These are phyloP conservation scores for Pangasius mekongensis DNA, from an alignment of 2,797 vertebrate genomes.

Conservation along the genomic window DNA sequence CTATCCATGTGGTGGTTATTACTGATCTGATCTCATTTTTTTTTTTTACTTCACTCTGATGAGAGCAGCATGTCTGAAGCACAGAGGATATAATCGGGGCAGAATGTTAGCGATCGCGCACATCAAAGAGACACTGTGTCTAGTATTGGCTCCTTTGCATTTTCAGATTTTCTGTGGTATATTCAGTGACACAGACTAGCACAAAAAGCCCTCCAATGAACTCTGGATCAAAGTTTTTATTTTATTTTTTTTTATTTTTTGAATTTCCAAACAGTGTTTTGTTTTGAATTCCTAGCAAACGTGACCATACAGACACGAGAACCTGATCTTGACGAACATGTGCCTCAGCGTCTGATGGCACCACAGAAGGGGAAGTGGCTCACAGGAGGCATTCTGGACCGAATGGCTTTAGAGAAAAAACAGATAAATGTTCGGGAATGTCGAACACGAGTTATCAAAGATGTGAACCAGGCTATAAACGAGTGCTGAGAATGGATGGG, in stretches of 20 bases:
- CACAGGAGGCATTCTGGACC: constrained; percentile 37
- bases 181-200: constrained; percentile 39
- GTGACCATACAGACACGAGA: background rate
- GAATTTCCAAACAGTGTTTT: background rate
- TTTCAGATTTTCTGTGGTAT: constrained; percentile 63
- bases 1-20: constrained; percentile 83
- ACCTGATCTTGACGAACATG: background rate
- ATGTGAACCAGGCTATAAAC: constrained; percentile 72
- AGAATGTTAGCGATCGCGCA: constrained; percentile 75
- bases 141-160: constrained; percentile 64
- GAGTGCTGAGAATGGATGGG: constrained; percentile 66
- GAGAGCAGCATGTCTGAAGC: constrained; percentile 80
- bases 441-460: constrained; percentile 66
- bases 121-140: constrained; percentile 76
- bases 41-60: constrained; percentile 70
- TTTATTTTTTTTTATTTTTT: background rate
- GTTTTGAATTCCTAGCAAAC: background rate
- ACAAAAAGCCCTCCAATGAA: background rate
- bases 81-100: constrained; percentile 71
- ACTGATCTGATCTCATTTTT: constrained; percentile 71
- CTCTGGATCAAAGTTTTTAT: background rate
- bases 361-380: constrained; percentile 24
- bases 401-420: constrained; percentile 67
- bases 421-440: constrained; percentile 69
- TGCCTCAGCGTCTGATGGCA: background rate